phyloP scores from a whole-genome alignment of 2,113 vertebrate species.

The Archilochus colubris region DNA sequence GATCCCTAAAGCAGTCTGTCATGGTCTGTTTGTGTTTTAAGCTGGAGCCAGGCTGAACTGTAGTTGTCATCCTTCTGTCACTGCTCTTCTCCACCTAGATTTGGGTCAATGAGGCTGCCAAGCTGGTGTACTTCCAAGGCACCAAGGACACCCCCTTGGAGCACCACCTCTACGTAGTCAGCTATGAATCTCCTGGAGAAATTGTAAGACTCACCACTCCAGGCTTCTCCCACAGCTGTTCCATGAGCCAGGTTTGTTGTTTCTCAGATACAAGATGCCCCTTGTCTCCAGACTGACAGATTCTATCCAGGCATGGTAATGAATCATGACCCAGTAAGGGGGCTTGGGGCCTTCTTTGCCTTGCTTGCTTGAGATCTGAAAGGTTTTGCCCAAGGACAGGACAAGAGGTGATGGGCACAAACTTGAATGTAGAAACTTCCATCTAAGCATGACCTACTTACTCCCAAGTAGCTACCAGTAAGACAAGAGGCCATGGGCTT shows the following conservation, averaged over 20 bases:
- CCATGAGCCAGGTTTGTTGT: slow-evolving; percentile 89
- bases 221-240: slow-evolving; percentile 96
- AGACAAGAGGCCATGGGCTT: too few relatives aligned
- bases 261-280: neutral
- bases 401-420: too few relatives aligned
- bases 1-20: neutral
- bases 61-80: neutral
- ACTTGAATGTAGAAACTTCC: too few relatives aligned
- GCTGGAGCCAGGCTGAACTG: neutral
- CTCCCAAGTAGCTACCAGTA: too few relatives aligned
- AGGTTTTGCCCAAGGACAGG: neutral
- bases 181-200: slow-evolving; percentile 87
- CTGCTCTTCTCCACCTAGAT: slow-evolving; percentile 77
- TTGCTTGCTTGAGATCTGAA: neutral
- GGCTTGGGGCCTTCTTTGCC: neutral
- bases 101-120: slow-evolving; percentile 93
- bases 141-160: slow-evolving; percentile 94
- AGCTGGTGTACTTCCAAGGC: slow-evolving; percentile 94
- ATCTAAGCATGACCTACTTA: too few relatives aligned
- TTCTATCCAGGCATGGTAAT: neutral
- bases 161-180: slow-evolving; percentile 94
- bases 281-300: neutral
- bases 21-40: neutral
- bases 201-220: slow-evolving; percentile 90
- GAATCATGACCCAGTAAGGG: neutral